Conservation (phyloP, 2,113 vertebrate species). For the Dinomys branickii region DNA sequence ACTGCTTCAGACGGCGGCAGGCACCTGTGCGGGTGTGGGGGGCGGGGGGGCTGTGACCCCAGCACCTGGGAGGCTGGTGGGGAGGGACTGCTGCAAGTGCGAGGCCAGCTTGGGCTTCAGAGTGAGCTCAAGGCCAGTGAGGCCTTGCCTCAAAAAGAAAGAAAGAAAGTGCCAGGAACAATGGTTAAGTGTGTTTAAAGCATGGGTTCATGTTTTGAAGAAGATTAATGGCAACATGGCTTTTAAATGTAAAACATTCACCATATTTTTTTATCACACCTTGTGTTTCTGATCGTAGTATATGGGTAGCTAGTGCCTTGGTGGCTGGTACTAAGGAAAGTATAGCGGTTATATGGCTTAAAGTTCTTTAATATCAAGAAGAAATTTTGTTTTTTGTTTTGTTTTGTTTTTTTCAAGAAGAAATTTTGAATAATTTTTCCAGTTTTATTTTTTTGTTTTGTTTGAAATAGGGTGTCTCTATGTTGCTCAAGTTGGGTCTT, state of each 20-base stretch:
- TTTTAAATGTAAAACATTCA: not conserved
- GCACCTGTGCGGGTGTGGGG: too few relatives aligned
- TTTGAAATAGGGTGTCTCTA: too few relatives aligned
- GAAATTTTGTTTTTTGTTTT: not conserved
- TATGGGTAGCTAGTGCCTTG: not conserved
- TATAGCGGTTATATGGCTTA: not conserved
- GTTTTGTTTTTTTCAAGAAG: not conserved
- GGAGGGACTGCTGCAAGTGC: not conserved
- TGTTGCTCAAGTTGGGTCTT: too few relatives aligned
- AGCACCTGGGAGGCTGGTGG: not conserved
- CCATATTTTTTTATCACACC: not conserved
- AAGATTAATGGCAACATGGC: not conserved
- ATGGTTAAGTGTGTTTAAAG: not conserved
- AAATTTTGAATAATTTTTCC: conserved; percentile 15
- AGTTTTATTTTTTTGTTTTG: not conserved
- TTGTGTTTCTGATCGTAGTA: not conserved
- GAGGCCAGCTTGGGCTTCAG: not conserved
- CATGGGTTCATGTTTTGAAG: not conserved
- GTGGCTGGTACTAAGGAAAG: not conserved
- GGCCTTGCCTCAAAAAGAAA: not conserved
- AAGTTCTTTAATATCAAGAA: conserved; percentile 23
- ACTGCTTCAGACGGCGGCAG: not conserved
- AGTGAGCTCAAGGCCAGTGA: not conserved
- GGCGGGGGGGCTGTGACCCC: too few relatives aligned
- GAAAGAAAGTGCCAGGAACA: not conserved